A percentile compares a stretch with the other conserved stretches of the same genome.
Evolutionary conservation across 2,888 invertebrate genomes (phyloP).

Genomic region (Tillus elongatus): DNA sequence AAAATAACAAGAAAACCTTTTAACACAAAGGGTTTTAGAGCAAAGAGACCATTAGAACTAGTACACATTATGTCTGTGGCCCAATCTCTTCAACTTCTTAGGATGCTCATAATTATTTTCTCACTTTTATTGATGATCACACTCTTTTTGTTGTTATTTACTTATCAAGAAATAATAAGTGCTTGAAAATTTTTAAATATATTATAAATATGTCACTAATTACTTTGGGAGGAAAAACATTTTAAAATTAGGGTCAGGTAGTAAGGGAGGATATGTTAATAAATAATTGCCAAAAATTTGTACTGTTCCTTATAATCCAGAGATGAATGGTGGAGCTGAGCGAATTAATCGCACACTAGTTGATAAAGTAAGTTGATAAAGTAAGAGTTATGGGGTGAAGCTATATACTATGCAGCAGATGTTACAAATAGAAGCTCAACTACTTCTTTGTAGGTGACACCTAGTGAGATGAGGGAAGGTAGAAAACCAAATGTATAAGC

Average conservation of each 20-base stretch:
- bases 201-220: slow-evolving; percentile 13
- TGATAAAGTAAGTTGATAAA: slow-evolving; percentile 24
- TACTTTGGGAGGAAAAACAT: slow-evolving; percentile 18
- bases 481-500: slow-evolving; percentile 20
- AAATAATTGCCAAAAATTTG: slow-evolving; percentile 17
- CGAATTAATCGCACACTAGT: slow-evolving; percentile 26
- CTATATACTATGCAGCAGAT: slow-evolving; percentile 17
- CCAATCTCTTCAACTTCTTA: slow-evolving; percentile 4
- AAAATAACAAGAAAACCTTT: slow-evolving; percentile 7
- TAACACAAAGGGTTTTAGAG: slow-evolving; percentile 7
- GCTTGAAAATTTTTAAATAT: slow-evolving; percentile 20
- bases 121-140: slow-evolving; percentile 6
- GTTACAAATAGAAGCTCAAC: slow-evolving; percentile 16
- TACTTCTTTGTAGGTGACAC: slow-evolving; percentile 14
- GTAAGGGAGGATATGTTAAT: slow-evolving; percentile 23
- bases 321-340: slow-evolving; percentile 26
- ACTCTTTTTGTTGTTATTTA: slow-evolving; percentile 14
- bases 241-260: slow-evolving; percentile 21
- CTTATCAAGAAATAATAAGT: slow-evolving; percentile 24
- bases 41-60: slow-evolving; percentile 9
- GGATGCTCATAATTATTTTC: neutral
- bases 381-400: slow-evolving; percentile 23
- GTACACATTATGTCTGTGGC: slow-evolving; percentile 7
- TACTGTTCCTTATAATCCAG: slow-evolving; percentile 23
- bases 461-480: slow-evolving; percentile 22